These are phyloP conservation scores for Parazoanthus swiftii DNA, from an alignment of 92 coral and sea anemone genomes.

Conservation along the genomic window DNA sequence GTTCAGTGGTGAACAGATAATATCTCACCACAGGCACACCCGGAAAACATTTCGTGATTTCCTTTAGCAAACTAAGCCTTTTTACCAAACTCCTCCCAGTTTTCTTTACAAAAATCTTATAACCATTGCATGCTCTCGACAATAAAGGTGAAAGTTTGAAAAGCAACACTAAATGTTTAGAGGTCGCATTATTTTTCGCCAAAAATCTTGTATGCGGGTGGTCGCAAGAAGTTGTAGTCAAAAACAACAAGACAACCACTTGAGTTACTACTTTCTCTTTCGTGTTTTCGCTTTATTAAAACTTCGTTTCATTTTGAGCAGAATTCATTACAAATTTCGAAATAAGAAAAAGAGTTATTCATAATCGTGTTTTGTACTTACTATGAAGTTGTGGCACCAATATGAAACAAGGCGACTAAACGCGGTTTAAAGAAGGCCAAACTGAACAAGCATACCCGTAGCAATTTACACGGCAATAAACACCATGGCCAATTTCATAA, in stretches of 20 bases:
- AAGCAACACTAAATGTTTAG: constrained; percentile 29
- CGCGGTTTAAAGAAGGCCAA: constrained; percentile 11
- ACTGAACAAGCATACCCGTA: constrained; percentile 38
- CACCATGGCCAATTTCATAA: constrained; percentile 76
- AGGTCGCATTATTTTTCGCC: constrained; percentile 40
- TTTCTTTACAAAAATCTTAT: constrained; percentile 12
- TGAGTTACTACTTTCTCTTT: constrained; percentile 45
- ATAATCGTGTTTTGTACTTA: constrained; percentile 20
- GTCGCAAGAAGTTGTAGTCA: constrained; percentile 32
- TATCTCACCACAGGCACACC: constrained; percentile 48
- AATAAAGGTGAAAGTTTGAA: constrained; percentile 23
- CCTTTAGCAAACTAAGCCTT: constrained; percentile 21
- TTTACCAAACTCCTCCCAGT: constrained; percentile 42
- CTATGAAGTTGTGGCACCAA: constrained; percentile 17
- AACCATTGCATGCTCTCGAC: constrained; percentile 21
- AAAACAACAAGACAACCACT: constrained; percentile 49
- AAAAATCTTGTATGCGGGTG: constrained; percentile 60
- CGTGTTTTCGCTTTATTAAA: constrained; percentile 76
- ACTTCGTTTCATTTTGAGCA: constrained; percentile 81
- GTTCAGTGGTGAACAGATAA: constrained; percentile 51
- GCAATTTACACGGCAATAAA: constrained; percentile 62
- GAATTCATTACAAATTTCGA: constrained; percentile 84
- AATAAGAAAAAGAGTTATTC: constrained; percentile 55
- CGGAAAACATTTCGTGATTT: constrained; percentile 38
- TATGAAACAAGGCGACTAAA: constrained; percentile 15